Conservation (phyloP, 2,888 invertebrate species). For the Apocheima hispidaria region DNA sequence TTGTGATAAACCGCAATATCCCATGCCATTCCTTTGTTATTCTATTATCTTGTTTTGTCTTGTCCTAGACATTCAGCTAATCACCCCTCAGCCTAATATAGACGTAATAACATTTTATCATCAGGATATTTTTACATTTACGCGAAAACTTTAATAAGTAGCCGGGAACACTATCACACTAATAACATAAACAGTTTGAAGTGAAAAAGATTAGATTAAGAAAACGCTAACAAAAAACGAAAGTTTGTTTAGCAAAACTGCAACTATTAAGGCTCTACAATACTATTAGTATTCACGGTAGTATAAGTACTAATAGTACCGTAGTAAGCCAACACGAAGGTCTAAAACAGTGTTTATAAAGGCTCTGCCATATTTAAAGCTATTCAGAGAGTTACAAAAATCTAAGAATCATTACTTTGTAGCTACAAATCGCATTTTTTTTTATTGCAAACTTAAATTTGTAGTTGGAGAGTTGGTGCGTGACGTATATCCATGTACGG, state of each 20-base stretch:
- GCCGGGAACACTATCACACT: constrained; percentile 1
- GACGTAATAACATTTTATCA: constrained; percentile 21
- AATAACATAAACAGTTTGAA: constrained; percentile 15
- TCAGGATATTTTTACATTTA: constrained; percentile 25
- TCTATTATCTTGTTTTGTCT: constrained; percentile 13
- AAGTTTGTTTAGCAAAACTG: constrained; percentile 13
- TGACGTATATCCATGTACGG: no score
- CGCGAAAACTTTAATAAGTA: constrained; percentile 20
- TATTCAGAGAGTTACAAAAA: no score
- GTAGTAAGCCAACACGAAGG: no score
- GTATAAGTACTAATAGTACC: no score
- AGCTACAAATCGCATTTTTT: no score
- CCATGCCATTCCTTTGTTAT: neutral
- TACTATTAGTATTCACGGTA: no score
- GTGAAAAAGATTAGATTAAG: constrained; percentile 12
- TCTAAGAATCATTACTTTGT: neutral
- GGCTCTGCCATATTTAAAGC: no score
- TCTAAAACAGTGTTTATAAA: no score
- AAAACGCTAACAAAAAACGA: neutral
- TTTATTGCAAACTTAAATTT: no score
- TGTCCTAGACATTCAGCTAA: constrained; percentile 17
- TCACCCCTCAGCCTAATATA: constrained; percentile 6
- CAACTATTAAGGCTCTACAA: constrained; percentile 1
- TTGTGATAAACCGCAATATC: no score
- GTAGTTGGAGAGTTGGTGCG: no score